These are phyloP conservation scores for Numida meleagris DNA, from an alignment of 2,113 vertebrate genomes.

Conservation along the genomic window DNA sequence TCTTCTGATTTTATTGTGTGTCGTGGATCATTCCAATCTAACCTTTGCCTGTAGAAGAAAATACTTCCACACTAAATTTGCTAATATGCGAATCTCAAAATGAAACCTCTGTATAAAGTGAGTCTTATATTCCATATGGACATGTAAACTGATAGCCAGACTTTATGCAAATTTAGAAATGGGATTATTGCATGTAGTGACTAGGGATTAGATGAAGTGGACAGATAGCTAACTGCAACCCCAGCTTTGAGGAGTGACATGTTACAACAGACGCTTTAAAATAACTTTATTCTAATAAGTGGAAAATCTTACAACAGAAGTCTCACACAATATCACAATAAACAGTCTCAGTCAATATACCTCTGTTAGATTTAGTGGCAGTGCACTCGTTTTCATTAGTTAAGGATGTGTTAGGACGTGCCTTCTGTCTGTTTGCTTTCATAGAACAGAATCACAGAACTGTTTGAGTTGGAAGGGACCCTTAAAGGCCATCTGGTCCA, in stretches of 20 bases:
- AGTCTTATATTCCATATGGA: neutral
- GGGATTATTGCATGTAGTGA: neutral
- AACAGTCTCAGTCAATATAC: neutral
- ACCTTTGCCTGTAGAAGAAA: slow-evolving; percentile 7
- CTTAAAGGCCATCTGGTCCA: too few relatives aligned
- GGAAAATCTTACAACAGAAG: neutral
- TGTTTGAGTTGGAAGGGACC: too few relatives aligned
- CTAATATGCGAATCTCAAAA: neutral
- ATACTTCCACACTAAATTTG: neutral
- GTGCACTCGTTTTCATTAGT: neutral
- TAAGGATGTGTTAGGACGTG: too few relatives aligned
- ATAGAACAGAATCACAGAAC: too few relatives aligned
- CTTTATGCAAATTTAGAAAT: neutral
- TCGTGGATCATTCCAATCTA: slow-evolving; percentile 1
- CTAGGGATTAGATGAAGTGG: neutral
- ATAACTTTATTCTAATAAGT: neutral
- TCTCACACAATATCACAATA: too few relatives aligned
- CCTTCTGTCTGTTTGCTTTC: too few relatives aligned
- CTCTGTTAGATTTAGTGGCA: neutral
- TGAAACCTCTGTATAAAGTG: neutral
- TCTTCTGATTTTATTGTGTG: neutral
- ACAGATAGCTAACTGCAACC: neutral
- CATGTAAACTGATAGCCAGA: neutral
- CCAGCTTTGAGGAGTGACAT: neutral
- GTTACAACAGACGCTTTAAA: neutral